Evolutionary conservation across 2,888 invertebrate species (phyloP).

Genomic region (Macroteleia sp.): DNA sequence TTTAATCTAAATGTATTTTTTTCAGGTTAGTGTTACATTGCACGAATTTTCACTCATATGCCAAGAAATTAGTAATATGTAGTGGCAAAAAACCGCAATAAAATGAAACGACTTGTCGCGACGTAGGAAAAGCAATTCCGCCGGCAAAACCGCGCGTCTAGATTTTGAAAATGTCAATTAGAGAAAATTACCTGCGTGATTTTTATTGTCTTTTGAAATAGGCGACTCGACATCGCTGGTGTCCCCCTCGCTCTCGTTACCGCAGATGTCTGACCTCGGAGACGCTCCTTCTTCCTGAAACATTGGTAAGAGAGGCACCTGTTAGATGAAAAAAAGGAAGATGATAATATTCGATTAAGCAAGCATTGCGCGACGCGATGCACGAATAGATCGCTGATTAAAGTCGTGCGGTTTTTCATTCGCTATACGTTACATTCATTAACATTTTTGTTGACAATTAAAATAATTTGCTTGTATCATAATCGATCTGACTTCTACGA

Average conservation of each 20-base stretch:
- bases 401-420: constrained; percentile 53
- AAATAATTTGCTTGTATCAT: constrained; percentile 53
- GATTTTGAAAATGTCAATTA: constrained; percentile 51
- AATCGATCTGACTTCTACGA: constrained; percentile 44
- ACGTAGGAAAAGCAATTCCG: no score
- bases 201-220: constrained; percentile 78
- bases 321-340: constrained; percentile 61
- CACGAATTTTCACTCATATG: no score
- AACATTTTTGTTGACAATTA: constrained; percentile 58
- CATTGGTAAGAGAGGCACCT: constrained; percentile 62
- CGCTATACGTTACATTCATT: constrained; percentile 29
- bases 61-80: no score
- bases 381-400: constrained; percentile 45
- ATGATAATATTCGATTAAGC: constrained; percentile 61
- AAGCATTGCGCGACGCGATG: constrained; percentile 30
- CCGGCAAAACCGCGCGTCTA: constrained; percentile 32
- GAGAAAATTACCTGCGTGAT: constrained; percentile 76
- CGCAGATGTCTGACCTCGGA: constrained; percentile 80
- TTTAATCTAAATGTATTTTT: no score
- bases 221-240: constrained; percentile 81
- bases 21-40: no score
- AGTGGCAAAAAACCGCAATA: no score
- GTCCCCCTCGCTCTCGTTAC: constrained; percentile 81
- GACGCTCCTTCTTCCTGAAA: constrained; percentile 81
- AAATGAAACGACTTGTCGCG: no score